Percentiles rank a stretch among this genome's conserved stretches.
Conservation (phyloP, 2,888 invertebrate species). For the Limnephilus marmoratus region DNA sequence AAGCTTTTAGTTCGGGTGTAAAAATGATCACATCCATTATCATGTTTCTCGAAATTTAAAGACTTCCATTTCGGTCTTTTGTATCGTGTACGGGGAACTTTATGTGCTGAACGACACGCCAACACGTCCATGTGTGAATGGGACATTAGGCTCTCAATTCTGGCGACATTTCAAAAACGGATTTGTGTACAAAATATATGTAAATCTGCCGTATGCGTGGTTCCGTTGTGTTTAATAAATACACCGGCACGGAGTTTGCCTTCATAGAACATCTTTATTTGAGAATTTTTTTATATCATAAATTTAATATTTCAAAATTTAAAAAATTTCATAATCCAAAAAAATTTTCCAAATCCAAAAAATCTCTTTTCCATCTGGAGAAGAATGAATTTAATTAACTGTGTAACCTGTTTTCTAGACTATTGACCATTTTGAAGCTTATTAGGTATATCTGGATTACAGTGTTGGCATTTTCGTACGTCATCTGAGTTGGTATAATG, state of each 20-base stretch:
- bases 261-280: background rate
- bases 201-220: background rate
- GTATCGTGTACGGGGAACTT: background rate
- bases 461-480: too few relatives aligned
- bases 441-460: too few relatives aligned
- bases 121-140: background rate
- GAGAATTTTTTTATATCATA: background rate
- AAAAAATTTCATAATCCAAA: too few relatives aligned
- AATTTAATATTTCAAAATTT: too few relatives aligned
- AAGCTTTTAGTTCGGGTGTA: background rate
- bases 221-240: background rate
- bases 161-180: background rate
- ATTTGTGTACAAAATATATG: background rate
- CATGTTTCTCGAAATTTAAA: background rate
- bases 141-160: background rate
- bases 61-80: background rate
- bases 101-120: background rate
- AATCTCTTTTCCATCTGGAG: too few relatives aligned
- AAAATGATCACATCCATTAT: background rate
- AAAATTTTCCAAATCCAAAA: too few relatives aligned
- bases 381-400: too few relatives aligned
- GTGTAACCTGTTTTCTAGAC: too few relatives aligned
- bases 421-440: too few relatives aligned
- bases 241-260: background rate
- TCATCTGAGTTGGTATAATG: too few relatives aligned